Conservation (phyloP, 2,888 invertebrate genomes). For the Megastigmus dorsalis region DNA sequence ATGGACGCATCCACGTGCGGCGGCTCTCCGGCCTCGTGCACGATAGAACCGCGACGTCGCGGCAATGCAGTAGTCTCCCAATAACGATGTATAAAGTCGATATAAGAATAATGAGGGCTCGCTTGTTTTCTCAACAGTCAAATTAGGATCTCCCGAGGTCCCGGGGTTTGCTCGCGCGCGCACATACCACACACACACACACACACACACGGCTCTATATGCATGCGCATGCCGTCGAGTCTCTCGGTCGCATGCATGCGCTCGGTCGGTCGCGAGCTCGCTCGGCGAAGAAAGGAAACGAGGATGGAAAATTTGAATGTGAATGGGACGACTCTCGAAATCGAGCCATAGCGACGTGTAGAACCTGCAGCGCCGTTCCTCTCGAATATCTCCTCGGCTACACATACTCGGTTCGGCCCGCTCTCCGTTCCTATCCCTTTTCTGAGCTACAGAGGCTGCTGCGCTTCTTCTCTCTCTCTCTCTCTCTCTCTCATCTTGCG, state of each 20-base stretch:
- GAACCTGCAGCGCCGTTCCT: constrained; percentile 60
- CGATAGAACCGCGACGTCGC: neutral
- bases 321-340: constrained; percentile 63
- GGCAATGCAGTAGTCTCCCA: neutral
- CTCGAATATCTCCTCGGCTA: constrained; percentile 39
- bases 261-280: too few species aligned
- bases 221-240: neutral
- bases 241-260: neutral
- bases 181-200: neutral
- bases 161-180: constrained; percentile 4
- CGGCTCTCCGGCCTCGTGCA: neutral
- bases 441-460: constrained; percentile 13
- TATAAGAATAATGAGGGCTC: constrained; percentile 40
- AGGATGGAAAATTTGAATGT: constrained; percentile 62
- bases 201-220: neutral
- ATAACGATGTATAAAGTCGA: neutral
- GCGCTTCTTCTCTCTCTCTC: neutral
- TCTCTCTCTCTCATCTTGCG: constrained; percentile 2
- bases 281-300: constrained; percentile 56
- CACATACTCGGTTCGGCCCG: neutral
- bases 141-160: constrained; percentile 60
- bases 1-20: neutral
- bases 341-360: constrained; percentile 61
- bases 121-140: constrained; percentile 65
- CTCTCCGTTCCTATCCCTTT: constrained; percentile 33